Base-by-base conservation (phyloP, 2,888 invertebrate genomes). In the Stenurella melanura region DNA sequence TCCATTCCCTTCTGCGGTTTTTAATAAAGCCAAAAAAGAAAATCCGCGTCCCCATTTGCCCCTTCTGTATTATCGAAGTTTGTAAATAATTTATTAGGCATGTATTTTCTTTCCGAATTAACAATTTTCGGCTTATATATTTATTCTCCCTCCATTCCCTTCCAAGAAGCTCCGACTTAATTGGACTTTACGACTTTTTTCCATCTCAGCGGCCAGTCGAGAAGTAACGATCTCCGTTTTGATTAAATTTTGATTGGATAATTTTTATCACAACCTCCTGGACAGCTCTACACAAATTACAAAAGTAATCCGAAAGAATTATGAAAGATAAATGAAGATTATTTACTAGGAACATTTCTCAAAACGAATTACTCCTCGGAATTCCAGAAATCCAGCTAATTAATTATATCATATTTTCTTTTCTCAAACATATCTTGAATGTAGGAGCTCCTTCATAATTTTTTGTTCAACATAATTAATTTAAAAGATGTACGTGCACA, bases 201-300 rank as follows among this genome's bases (percentile, higher is more conserved):
- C 63, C 73, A 69, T 76, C 73, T 69, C 54, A 38, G 54, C 68
- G 60, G 67, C 67, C 54, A 54, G 38, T 71, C 19, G 54, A 58
- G 58, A 58, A 64, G 68, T 80, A 58, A 78, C 79, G 74, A 79
- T 78, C 72, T 69, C 60, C 21, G 71, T 66, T 61, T 26, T 76
- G 79, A 79, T 81, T 81, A 79, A 81, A 79, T 79, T 81, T 79
- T 79, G 81, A 81, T 81, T 79, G 78, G 77, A 79, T 78, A 78
- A 78, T 81, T 78, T 81, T 81, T 78, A 81, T 79, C 78, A 74
- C 71, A 77, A 74, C 76, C 77, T 78, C 77, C 78, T 73, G 78
- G 73, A 76, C 78, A 77, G 78, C 74, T 75, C 70, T 73, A 50
- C 64, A 69, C 67, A 75, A 81, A 79, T 80, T 78, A 70, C 77